Evolutionary conservation across 2,113 vertebrate genomes (phyloP).

Genomic region (Spea bombifrons): DNA sequence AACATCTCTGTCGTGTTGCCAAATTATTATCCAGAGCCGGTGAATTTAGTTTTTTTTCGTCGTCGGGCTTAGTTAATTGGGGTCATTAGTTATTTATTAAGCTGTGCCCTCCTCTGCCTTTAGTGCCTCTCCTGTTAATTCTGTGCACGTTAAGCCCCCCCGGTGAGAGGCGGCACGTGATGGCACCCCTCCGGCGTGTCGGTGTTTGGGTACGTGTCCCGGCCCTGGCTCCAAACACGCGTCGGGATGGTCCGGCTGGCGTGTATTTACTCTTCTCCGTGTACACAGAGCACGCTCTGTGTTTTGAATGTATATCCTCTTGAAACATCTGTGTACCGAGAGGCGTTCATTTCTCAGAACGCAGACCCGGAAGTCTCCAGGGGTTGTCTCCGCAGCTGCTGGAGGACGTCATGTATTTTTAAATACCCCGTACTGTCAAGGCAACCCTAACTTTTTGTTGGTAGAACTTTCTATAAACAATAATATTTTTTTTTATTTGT

Average conservation of each 20-base stretch:
- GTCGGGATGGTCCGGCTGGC: neutral
- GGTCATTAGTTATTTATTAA: neutral
- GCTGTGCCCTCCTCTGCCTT: slow-evolving; percentile 10
- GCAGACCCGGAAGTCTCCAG: neutral
- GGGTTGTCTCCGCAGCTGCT: neutral
- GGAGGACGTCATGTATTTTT: neutral
- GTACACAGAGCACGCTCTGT: neutral
- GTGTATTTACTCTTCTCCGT: neutral
- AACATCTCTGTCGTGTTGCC: no score
- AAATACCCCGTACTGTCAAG: no score
- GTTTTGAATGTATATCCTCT: slow-evolving; percentile 1
- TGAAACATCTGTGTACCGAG: neutral
- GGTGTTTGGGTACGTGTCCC: slow-evolving; percentile 7
- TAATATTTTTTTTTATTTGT: neutral
- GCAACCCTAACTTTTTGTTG: no score
- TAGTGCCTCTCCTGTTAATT: slow-evolving; percentile 26
- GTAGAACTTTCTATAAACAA: neutral
- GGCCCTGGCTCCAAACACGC: slow-evolving; percentile 3
- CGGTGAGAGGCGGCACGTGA: neutral
- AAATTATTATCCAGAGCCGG: no score
- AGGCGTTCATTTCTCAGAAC: neutral
- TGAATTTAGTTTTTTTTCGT: neutral
- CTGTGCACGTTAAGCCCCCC: slow-evolving; percentile 32
- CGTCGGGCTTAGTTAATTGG: neutral
- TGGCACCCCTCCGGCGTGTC: neutral